Base-by-base conservation (phyloP, 2,797 vertebrate genomes). In the Pelobates cultripes region DNA sequence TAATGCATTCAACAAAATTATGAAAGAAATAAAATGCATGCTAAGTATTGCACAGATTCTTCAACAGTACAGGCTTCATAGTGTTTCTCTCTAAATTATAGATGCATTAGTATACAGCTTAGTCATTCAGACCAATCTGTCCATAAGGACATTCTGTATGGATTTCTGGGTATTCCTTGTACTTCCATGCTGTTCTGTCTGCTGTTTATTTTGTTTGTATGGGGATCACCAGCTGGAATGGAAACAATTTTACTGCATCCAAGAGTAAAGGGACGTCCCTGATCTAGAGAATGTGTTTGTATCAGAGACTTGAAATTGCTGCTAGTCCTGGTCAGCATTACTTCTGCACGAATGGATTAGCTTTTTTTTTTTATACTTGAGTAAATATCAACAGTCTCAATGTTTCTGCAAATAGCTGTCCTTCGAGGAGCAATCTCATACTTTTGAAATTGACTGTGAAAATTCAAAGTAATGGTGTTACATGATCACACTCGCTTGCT, bases 391-490 rank as follows among this genome's bases (percentile, higher is more conserved):
- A 47, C 41, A 64, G 7, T 28, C 60, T 12, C 60, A 86, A 9
- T 3, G 17, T 79, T 87, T 85, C 86, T 81, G 67, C 86, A 85
- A 88, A 87, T 69, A 86, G 83, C 88, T 85, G 87, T 86, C 89
- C 90, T 93, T 92, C 88, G 89, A 91, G 91, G 89, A 89, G 78
- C 88, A 88, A 89, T 88, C 89, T 90, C 88, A 88, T 88, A 88
- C 92, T 91, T 92, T 89, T 92, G 91, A 93, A 91, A 91, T 91
- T 91, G 92, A 92, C 94, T 92, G 93, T 91, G 91, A 94, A 93
- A 93, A 93, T 92, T 91, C 91, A 91, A 94, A 95, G 95, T 93
- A 90, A 90, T 91, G 89, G 90, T 89, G 92, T 91, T 94, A 94
- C 94, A 94, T 89, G 91, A 93, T 93, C 92, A 89, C 92, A 92